These are phyloP conservation scores for Propithecus perrieri DNA, from an alignment of 2,797 vertebrate genomes.

Conservation along the genomic window DNA sequence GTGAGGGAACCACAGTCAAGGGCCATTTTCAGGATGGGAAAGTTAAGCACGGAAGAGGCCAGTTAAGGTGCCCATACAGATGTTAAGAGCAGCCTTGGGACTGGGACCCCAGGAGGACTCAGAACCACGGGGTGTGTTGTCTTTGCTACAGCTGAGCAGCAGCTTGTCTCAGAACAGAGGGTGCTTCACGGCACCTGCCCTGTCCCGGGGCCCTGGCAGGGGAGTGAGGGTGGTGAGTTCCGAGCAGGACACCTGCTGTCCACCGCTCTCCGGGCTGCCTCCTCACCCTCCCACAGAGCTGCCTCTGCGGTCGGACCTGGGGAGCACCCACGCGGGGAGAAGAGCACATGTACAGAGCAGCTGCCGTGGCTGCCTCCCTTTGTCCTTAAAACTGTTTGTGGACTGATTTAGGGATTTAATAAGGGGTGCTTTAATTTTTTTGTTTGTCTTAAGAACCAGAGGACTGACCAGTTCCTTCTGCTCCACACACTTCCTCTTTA, in stretches of 20 bases:
- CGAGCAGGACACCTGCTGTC: no score
- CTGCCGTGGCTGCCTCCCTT: fast-evolving
- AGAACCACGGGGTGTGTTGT: fast-evolving
- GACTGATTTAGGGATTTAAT: neutral
- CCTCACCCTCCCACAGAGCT: fast-evolving
- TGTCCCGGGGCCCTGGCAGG: fast-evolving
- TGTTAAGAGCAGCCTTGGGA: neutral
- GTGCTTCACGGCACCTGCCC: fast-evolving
- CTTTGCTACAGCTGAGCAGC: fast-evolving
- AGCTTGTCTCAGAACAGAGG: neutral
- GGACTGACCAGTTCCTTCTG: neutral
- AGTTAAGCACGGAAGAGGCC: neutral
- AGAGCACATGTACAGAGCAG: no score
- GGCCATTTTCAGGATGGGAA: neutral
- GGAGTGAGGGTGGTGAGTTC: neutral
- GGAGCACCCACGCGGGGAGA: neutral
- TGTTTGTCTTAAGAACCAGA: neutral
- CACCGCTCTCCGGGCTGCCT: no score
- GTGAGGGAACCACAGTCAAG: fast-evolving
- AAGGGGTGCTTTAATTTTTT: neutral
- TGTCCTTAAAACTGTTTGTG: neutral
- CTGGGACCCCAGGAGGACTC: neutral
- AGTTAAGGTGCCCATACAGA: fast-evolving
- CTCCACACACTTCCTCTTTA: neutral
- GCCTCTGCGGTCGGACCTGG: fast-evolving